Evolutionary conservation across 2,113 vertebrate species (phyloP), one percentile per base, ranked within the genome.

Genomic region (Murina feae): DNA sequence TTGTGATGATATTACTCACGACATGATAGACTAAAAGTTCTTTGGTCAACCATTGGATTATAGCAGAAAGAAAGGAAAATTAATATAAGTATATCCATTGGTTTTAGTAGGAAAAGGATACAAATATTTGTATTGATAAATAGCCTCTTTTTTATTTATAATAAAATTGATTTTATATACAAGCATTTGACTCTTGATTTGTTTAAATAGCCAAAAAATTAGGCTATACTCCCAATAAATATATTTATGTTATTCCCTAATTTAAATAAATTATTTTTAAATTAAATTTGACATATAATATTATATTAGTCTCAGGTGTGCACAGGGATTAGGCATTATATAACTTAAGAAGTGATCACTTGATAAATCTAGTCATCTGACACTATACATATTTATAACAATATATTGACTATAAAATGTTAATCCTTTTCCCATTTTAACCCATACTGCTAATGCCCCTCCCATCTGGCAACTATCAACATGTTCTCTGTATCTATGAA

Each of bases 161-260:
- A 95, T 86, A 91, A 82, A 91, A 66, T 75, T 86, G 49, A 44
- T 94, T 86, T 89, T 65, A 12, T 86, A 66, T 60, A 37, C 44
- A 91, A 86, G 65, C 2, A 55, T 5, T 20, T 32, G 37, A 74
- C 30, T 86, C 63, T 81, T 86, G 18, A 66, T 80, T 80, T 88
- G 44, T 63, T 90, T 39, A 71, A 85, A n/a, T 25, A 88, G 66
- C 51, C 44, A 60, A 87, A 93, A 87, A 72, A 63, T 55, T 68
- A 79, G 49, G 49, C 69, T 44, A 65, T 39, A 65, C 13, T 42
- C 53, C 21, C 21, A 69, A 35, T 51, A 10, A 9, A 28, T 60
- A 85, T 76, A 16, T 71, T 83, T 49, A 30, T 49, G 18, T 79
- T 85, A 80, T 71, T 55, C 53, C 63, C 18, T 30, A 30, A 63